These are phyloP conservation scores for Petrosia ficiformis DNA, from an alignment of 37 sponge, comb jelly and placozoan species.

Conservation along the genomic window DNA sequence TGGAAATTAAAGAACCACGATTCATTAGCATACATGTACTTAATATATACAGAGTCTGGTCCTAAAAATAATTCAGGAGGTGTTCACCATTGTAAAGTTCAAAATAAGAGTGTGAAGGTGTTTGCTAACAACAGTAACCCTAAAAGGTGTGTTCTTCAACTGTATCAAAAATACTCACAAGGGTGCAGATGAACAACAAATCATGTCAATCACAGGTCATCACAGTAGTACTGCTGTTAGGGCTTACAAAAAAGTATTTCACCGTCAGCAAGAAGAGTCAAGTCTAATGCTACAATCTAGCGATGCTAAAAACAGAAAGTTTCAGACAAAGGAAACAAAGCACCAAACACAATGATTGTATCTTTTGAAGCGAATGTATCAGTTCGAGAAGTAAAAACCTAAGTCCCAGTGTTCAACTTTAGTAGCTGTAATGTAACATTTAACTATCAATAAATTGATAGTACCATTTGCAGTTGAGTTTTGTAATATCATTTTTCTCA, in stretches of 20 bases:
- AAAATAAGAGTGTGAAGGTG: background rate
- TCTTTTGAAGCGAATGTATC: no score
- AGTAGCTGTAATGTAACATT: no score
- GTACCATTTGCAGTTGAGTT: no score
- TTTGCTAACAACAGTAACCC: slow-evolving; percentile 11
- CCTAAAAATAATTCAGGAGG: background rate
- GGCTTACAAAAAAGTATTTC: slow-evolving; percentile 16
- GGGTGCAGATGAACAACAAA: slow-evolving; percentile 36
- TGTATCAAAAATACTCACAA: slow-evolving; percentile 20
- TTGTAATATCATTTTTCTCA: no score
- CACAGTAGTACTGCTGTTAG: slow-evolving; percentile 25
- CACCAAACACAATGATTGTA: no score
- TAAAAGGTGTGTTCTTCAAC: slow-evolving; percentile 17
- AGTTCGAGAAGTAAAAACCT: no score
- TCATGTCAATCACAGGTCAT: slow-evolving; percentile 45
- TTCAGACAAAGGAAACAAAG: no score
- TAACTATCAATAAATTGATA: no score
- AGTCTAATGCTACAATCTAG: no score
- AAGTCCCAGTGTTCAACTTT: no score
- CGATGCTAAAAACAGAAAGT: no score
- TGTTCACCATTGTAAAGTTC: background rate
- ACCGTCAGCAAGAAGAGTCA: no score
- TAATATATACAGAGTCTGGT: background rate
- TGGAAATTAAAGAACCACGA: background rate
- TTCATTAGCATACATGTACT: background rate